Evolutionary conservation across 2,113 vertebrate genomes (phyloP).

Genomic region (Cochlearius cochlearius): DNA sequence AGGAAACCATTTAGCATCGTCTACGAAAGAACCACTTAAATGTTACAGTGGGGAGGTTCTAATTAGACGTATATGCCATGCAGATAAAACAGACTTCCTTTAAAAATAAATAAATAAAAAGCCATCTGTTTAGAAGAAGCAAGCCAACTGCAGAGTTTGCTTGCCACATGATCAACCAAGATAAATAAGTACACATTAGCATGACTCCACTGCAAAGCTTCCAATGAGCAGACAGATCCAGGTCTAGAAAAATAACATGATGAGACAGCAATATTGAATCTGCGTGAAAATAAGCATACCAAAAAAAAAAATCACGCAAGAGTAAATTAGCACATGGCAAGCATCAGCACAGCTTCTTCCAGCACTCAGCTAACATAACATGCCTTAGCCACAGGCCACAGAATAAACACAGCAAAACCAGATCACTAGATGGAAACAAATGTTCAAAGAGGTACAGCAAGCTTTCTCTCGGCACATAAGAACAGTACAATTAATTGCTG

Average conservation of each 20-base stretch:
- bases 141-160: not conserved
- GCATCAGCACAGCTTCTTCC: conserved; percentile 11
- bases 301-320: not conserved
- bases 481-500: not conserved
- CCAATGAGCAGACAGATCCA: not conserved
- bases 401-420: conserved; percentile 54
- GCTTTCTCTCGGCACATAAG: conserved; percentile 7
- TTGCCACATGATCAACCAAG: not conserved
- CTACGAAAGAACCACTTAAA: not conserved
- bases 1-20: not conserved
- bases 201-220: not conserved
- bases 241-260: not conserved
- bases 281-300: not conserved
- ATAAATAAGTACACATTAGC: not conserved
- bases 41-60: not conserved
- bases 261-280: not conserved
- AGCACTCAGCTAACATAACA: conserved; percentile 28
- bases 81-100: not conserved
- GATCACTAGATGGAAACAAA: conserved; percentile 53
- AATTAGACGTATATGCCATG: not conserved
- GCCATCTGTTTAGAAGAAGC: not conserved
- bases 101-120: not conserved
- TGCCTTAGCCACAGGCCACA: conserved; percentile 41
- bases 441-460: conserved; percentile 10
- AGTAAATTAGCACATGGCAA: not conserved